Evolutionary conservation across 2,797 vertebrate species (phyloP), one percentile per base, ranked within the genome.

Genomic region (Oreortyx pictus): DNA sequence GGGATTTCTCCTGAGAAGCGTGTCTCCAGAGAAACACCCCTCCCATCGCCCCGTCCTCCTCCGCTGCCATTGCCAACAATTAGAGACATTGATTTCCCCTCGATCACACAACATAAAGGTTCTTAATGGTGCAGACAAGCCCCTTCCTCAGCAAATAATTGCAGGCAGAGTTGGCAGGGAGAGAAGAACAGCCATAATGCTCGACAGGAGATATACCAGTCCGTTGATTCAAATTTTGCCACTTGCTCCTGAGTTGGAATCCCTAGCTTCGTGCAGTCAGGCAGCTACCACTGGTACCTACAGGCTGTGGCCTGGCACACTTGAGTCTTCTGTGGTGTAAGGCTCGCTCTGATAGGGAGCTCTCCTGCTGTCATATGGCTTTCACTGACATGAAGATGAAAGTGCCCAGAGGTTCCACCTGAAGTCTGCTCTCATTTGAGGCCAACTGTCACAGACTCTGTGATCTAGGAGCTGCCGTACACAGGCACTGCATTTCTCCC

Each of bases 51-150:
- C 74, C 68, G 23, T 76, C 37, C 39, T 86, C 72, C 60, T 87
- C 57, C 39, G 7, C 75, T 93, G 91, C 75, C 87, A 97, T 92
- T 93, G 47, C 82, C 93, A 82, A 90, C 95, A 95, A 89, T 94
- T 97, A 96, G 88, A 95, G 89, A 91, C 97, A 88, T 96, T 92
- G 95, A 97, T 97, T 97, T 96, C 93, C 95, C 91, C 93, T 96
- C 89, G 94, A 96, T 96, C 81, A 44, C 9, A 1, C 94, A 95
- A 93, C 88, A 75, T 90, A 97, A 77, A 96, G 95, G 88, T 94
- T 95, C 97, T 86, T 97, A 96, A 93, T 96, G 96, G 96, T 91
- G 93, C 68, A 81, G 90, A 76, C 92, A 90, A 94, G 89, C 71
- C 81, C 75, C 90, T 60, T 96, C 71, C 67, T 82, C 79, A 81